Evolutionary conservation across 2,797 vertebrate species (phyloP).

Genomic region (Synaphobranchus kaupii): DNA sequence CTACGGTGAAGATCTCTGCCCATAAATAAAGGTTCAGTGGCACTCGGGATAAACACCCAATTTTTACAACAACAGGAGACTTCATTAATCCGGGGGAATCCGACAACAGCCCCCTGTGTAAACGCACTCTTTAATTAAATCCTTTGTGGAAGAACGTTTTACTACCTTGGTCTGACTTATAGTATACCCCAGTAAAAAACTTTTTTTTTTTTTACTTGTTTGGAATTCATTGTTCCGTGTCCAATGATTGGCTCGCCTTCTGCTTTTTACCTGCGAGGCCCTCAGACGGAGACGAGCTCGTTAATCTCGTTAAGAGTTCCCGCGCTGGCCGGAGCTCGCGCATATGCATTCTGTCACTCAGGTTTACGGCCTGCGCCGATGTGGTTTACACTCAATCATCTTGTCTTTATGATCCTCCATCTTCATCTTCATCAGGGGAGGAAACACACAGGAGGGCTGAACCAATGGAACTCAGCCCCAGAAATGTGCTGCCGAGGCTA

Average conservation of each 20-base stretch:
- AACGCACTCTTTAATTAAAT: conserved; percentile 60
- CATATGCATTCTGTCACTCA: neutral
- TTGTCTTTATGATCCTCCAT: neutral
- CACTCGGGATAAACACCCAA: conserved; percentile 46
- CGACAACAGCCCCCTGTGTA: conserved; percentile 42
- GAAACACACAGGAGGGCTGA: neutral
- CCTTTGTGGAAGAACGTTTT: conserved; percentile 53
- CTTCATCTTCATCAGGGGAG: neutral
- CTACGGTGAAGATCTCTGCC: conserved; percentile 43
- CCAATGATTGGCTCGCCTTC: conserved; percentile 32
- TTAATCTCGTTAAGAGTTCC: neutral
- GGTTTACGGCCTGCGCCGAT: neutral
- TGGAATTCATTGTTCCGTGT: conserved; percentile 26
- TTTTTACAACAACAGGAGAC: conserved; percentile 47
- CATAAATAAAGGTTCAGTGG: conserved; percentile 54
- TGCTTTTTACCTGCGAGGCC: neutral
- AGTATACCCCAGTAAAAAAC: conserved; percentile 27
- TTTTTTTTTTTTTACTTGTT: conserved; percentile 34
- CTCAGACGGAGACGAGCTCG: neutral
- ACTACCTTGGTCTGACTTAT: conserved; percentile 50
- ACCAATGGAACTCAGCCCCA: no score
- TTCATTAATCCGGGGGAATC: conserved; percentile 53
- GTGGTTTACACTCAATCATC: neutral
- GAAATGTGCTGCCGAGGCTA: neutral
- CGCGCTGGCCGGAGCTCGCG: neutral